Percentiles rank a stretch among this genome's conserved stretches.
Conservation (phyloP, 2,113 vertebrate genomes). For the Perca flavescens region DNA sequence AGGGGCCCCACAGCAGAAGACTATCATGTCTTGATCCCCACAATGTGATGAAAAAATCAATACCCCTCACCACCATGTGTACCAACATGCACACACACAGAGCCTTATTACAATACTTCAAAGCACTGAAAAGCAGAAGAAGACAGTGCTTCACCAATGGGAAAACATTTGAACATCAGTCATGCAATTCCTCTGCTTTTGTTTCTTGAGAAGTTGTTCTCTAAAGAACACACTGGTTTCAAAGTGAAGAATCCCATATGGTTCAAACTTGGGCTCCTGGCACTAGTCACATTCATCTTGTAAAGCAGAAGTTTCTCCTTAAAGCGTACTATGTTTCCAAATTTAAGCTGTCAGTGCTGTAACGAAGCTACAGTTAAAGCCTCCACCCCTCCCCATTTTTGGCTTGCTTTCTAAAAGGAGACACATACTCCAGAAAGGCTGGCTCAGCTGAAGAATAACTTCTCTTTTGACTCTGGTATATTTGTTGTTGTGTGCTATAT, state of each 20-base stretch:
- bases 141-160: conserved; percentile 28
- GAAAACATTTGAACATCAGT: conserved; percentile 58
- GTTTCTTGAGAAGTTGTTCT: conserved; percentile 39
- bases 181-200: conserved; percentile 38
- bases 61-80: not conserved
- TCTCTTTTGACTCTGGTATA: conserved; percentile 26
- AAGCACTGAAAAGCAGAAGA: conserved; percentile 37
- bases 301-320: conserved; percentile 33
- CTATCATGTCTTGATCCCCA: conserved; percentile 1
- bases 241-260: conserved; percentile 49
- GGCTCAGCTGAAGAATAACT: conserved; percentile 38
- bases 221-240: conserved; percentile 48
- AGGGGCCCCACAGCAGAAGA: not conserved
- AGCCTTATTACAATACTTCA: conserved; percentile 51
- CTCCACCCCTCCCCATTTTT: conserved; percentile 13
- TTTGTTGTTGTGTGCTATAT: conserved; percentile 34
- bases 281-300: conserved; percentile 25
- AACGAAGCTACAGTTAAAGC: conserved; percentile 40
- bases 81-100: conserved; percentile 2
- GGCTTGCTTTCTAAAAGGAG: conserved; percentile 26
- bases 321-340: conserved; percentile 38
- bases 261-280: conserved; percentile 34
- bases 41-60: conserved; percentile 29
- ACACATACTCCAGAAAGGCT: conserved; percentile 21
- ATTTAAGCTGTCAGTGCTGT: conserved; percentile 51